Percentiles rank a stretch among this genome's conserved stretches.
These are phyloP conservation scores for Elachura formosa DNA, from an alignment of 2,113 vertebrate genomes.

Conservation along the genomic window DNA sequence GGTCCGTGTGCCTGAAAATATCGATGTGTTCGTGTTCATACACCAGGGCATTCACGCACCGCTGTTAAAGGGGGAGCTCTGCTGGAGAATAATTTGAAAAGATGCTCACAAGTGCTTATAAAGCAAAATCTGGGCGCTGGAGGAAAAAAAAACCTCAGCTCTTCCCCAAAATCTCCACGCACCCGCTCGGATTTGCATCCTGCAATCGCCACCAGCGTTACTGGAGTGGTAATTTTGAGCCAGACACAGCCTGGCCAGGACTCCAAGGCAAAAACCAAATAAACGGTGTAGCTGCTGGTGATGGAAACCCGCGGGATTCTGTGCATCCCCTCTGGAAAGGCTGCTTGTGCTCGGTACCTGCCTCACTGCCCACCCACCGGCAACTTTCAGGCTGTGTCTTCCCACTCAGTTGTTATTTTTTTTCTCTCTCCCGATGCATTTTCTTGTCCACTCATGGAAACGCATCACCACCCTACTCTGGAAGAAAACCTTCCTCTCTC, in stretches of 20 bases:
- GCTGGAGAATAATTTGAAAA: not conserved
- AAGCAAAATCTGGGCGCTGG: not conserved
- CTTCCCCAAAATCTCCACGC: not conserved
- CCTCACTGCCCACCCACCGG: not conserved
- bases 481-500: not conserved
- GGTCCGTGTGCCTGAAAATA: not conserved
- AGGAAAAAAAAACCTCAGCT: not conserved
- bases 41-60: accelerated
- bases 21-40: accelerated
- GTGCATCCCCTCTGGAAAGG: not conserved
- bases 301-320: accelerated
- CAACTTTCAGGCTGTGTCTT: not conserved
- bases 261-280: accelerated
- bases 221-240: not conserved
- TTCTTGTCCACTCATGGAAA: not conserved
- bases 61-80: not conserved
- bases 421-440: not conserved
- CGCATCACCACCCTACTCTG: not conserved
- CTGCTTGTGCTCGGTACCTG: not conserved
- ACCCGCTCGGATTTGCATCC: not conserved
- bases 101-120: not conserved
- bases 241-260: not conserved
- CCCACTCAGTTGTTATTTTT: not conserved
- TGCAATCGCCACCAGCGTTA: not conserved
- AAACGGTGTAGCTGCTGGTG: accelerated